Percentiles rank a stretch among this genome's conserved stretches.
phyloP scores from a whole-genome alignment of 2,888 invertebrate genomes.

The Thereva nobilitata region DNA sequence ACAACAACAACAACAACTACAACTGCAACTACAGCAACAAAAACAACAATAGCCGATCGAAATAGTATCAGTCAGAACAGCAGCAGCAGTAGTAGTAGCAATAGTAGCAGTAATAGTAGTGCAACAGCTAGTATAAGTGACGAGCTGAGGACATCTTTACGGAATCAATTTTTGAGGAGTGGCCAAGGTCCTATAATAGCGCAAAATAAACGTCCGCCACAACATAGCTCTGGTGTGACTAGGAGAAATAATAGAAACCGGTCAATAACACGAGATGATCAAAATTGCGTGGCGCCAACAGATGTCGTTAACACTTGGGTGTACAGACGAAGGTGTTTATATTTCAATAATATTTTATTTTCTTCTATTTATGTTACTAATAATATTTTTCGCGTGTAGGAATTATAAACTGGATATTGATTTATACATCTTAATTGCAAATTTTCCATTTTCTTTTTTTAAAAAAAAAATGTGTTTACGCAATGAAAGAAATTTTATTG shows the following conservation, averaged over 20 bases:
- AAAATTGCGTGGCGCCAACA: slow-evolving; percentile 38
- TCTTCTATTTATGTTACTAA: not conserved
- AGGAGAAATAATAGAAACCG: slow-evolving; percentile 30
- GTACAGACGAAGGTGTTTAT: slow-evolving; percentile 39
- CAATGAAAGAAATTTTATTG: too few relatives aligned
- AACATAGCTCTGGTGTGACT: slow-evolving; percentile 13
- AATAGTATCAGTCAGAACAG: slow-evolving; percentile 8
- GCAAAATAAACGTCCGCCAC: slow-evolving; percentile 35
- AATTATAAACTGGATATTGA: too few relatives aligned
- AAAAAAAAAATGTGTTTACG: too few relatives aligned
- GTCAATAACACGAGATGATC: slow-evolving; percentile 23
- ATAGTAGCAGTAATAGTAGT: slow-evolving; percentile 9
- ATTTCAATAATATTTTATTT: not conserved
- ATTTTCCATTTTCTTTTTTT: too few relatives aligned
- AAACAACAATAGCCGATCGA: not conserved
- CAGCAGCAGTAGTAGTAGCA: slow-evolving; percentile 18
- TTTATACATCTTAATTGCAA: too few relatives aligned
- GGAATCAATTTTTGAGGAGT: not conserved
- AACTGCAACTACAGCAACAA: not conserved
- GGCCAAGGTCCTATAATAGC: slow-evolving; percentile 2
- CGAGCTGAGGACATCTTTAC: slow-evolving; percentile 10
- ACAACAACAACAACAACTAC: not conserved
- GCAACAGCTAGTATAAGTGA: slow-evolving; percentile 7
- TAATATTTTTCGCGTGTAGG: too few relatives aligned
- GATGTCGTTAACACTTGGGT: slow-evolving; percentile 43